Base-by-base conservation (phyloP, 2,797 vertebrate species). In the Mergus octosetaceus region DNA sequence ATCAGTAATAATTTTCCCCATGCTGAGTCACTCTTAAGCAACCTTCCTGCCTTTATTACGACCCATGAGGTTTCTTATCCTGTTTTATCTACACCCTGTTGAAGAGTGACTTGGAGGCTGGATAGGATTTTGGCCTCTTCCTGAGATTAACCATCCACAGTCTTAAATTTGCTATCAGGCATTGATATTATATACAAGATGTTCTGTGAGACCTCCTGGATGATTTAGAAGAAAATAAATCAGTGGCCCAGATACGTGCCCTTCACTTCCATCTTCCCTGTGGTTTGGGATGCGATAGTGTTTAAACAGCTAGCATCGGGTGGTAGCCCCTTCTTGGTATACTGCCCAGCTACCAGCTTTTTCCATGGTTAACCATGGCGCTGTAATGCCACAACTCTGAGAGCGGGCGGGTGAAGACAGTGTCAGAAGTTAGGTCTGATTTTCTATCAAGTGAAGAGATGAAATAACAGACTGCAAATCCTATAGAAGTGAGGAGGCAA, bases 131-230 rank as follows among this genome's bases (percentile, higher is more conserved):
- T 51, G 24, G 24, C 49, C 49, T 25, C 12, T 51, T 51, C 24
- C 49, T 51, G 13, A 51, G 49, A 25, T 51, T 51, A 51, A 51
- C 49, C 24, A 25, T 27, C 49, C 49, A 51, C 49, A 51, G 24
- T 25, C 15, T 69, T 51, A 38, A 27, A 60, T 41, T 28, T 79
- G 6, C 4, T 4, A 4, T 76, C 45, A 65, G 32, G 5, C 0
- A 0, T 4, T 64, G 34, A 11, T 70, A 10, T 1, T 13, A 25
- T 45, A 34, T 27, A 57, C 20, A 41, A 68, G 0, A 0, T 28
- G 17, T 11, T 7, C 45, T 65, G 36, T 54, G 34, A 36, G 9
- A 70, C 1, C 2, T 27, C 54, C 58, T 51, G 6, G 1, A 1
- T 54, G 24, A 13, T 24, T 32, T 36, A 19, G 17, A 69, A 72